Percentiles rank a stretch among this genome's conserved stretches.
phyloP scores from a whole-genome alignment of 2,113 vertebrate genomes.

The Crypturellus undulatus region DNA sequence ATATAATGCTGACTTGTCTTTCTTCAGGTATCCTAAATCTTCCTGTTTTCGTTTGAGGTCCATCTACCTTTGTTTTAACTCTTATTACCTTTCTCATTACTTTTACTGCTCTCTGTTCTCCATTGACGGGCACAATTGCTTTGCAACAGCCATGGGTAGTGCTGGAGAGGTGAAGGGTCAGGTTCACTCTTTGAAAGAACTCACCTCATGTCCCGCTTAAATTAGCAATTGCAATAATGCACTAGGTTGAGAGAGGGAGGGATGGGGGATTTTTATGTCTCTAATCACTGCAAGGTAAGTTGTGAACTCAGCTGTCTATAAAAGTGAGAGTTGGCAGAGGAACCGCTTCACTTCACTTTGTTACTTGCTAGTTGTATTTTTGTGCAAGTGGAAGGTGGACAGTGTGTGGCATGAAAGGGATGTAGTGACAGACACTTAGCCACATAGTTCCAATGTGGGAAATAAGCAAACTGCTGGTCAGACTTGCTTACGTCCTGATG shows the following conservation, averaged over 20 bases:
- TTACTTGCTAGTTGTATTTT: not conserved
- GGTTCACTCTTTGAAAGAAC: conserved; percentile 44
- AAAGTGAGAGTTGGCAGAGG: not conserved
- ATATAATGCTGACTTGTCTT: conserved; percentile 83
- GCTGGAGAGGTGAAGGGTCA: conserved; percentile 56
- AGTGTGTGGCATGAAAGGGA: not conserved
- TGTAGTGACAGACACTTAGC: not conserved
- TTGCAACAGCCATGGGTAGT: conserved; percentile 18
- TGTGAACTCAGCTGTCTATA: not conserved
- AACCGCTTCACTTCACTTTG: not conserved
- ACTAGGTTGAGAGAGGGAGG: not conserved
- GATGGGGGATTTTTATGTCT: not conserved
- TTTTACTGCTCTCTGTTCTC: conserved; percentile 57
- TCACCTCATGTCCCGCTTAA: not conserved
- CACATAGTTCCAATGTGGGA: not conserved
- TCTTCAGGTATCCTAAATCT: conserved; percentile 80
- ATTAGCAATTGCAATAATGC: conserved; percentile 50
- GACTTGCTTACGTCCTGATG: not conserved
- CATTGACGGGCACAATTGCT: conserved; percentile 59
- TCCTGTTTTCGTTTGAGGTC: conserved; percentile 73
- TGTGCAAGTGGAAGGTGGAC: not conserved
- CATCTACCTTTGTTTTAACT: conserved; percentile 72
- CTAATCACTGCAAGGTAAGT: not conserved
- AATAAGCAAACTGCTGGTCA: not conserved
- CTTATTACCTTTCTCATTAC: conserved; percentile 56